Percentiles rank a stretch among this genome's conserved stretches.
Conservation (phyloP, 2,797 vertebrate species). For the Euphonia xanthogaster region DNA sequence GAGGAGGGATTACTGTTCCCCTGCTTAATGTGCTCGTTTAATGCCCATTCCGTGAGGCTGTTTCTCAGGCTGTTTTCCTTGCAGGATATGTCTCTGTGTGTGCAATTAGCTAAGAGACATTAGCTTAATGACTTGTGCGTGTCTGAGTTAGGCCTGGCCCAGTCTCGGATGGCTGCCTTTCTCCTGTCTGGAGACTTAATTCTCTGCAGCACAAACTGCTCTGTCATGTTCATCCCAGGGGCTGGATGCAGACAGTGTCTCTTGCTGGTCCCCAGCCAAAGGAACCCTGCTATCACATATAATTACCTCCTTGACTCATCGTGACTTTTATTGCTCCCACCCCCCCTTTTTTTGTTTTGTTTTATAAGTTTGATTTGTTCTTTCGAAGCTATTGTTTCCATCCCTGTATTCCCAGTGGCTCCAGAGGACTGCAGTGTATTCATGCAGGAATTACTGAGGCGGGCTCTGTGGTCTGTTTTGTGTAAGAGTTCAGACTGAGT, state of each 20-base stretch:
- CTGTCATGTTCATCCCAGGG: background rate
- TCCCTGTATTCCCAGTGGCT: slow-evolving; percentile 37
- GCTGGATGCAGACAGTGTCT: background rate
- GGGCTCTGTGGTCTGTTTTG: slow-evolving; percentile 34
- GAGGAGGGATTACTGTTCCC: background rate
- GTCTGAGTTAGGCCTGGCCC: background rate
- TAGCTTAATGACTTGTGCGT: slow-evolving; percentile 40
- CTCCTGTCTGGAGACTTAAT: slow-evolving; percentile 4
- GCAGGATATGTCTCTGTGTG: slow-evolving; percentile 13
- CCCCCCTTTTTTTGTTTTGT: background rate
- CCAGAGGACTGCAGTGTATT: slow-evolving; percentile 1
- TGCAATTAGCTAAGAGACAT: slow-evolving; percentile 50
- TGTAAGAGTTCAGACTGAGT: slow-evolving; percentile 31
- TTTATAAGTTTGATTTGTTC: slow-evolving; percentile 34
- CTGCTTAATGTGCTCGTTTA: background rate
- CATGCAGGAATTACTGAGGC: slow-evolving; percentile 30
- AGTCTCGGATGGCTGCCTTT: background rate
- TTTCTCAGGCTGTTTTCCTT: slow-evolving; percentile 45
- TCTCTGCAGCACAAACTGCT: slow-evolving; percentile 37
- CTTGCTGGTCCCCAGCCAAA: slow-evolving; percentile 8
- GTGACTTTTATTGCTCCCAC: background rate
- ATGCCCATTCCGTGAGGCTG: background rate
- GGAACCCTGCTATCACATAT: slow-evolving; percentile 28
- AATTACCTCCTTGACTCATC: slow-evolving; percentile 33
- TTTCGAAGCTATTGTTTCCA: slow-evolving; percentile 51